A percentile compares a stretch with the other conserved stretches of the same genome.
These are phyloP conservation scores for Trichogramma pretiosum DNA, from an alignment of 1,140 invertebrate genomes.

Conservation along the genomic window DNA sequence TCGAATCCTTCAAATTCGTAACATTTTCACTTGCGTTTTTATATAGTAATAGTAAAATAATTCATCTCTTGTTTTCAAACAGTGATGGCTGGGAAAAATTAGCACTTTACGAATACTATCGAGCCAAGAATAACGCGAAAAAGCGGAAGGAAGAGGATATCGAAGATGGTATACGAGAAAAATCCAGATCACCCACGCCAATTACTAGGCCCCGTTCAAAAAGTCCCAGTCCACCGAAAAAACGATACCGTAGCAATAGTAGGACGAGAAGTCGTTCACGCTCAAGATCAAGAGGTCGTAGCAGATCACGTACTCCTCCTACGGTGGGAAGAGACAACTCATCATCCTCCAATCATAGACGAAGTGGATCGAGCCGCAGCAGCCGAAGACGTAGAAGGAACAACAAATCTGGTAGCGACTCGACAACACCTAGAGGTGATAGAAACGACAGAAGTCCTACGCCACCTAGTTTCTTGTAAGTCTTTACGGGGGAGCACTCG, in stretches of 20 bases:
- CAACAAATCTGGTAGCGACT: conserved; percentile 29
- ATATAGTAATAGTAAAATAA: neutral
- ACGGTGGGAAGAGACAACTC: conserved; percentile 38
- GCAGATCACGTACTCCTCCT: conserved; percentile 50
- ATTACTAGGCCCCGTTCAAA: conserved; percentile 56
- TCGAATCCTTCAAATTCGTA: neutral
- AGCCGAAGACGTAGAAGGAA: conserved; percentile 39
- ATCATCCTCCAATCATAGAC: conserved; percentile 22
- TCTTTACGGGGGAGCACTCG: conserved; percentile 20
- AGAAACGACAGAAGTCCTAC: conserved; percentile 59
- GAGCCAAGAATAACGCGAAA: conserved; percentile 83
- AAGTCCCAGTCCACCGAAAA: conserved; percentile 62
- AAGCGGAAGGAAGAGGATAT: conserved; percentile 85
- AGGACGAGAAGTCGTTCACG: conserved; percentile 45
- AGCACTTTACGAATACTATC: conserved; percentile 94
- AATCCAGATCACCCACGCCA: conserved; percentile 66
- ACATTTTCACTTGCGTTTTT: neutral
- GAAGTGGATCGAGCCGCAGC: conserved; percentile 30
- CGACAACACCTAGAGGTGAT: conserved; percentile 24
- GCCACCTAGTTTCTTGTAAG: conserved; percentile 71
- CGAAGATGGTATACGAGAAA: conserved; percentile 55
- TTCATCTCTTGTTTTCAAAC: too few relatives aligned
- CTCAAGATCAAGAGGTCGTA: conserved; percentile 46
- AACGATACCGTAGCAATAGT: conserved; percentile 61
- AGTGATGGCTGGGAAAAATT: conserved; percentile 97